Evolutionary conservation across 2,113 vertebrate genomes (phyloP).

Genomic region (Grantiella picta): DNA sequence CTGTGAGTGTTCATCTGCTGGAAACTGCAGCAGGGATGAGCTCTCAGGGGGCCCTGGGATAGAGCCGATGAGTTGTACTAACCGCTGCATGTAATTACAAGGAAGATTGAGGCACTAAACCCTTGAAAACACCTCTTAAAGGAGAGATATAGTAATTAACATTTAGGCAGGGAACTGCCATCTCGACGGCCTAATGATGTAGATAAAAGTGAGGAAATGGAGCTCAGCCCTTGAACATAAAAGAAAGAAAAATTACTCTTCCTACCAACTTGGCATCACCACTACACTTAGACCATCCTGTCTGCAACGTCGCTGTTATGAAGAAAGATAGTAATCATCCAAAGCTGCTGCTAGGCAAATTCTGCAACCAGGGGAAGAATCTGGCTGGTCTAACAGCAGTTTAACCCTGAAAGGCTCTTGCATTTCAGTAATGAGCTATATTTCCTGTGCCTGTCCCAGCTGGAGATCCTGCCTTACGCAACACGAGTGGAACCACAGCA

Average conservation of each 20-base stretch:
- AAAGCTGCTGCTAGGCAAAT: constrained; percentile 16
- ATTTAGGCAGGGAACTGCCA: background rate
- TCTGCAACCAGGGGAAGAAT: background rate
- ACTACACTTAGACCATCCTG: background rate
- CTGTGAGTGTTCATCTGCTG: background rate
- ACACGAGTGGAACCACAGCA: background rate
- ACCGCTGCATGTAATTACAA: constrained; percentile 12
- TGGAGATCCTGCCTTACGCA: background rate
- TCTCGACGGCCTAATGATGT: background rate
- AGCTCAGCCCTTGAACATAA: constrained; percentile 3
- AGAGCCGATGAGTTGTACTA: background rate
- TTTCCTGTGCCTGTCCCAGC: constrained; percentile 24
- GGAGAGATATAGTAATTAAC: constrained; percentile 27
- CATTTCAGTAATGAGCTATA: background rate
- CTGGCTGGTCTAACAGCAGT: background rate
- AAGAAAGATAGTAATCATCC: constrained; percentile 5
- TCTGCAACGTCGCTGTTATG: background rate
- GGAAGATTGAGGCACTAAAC: background rate
- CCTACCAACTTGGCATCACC: background rate
- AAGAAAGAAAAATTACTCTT: background rate
- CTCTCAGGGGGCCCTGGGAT: background rate
- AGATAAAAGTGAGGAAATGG: constrained; percentile 18
- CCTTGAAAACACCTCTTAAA: constrained; percentile 26
- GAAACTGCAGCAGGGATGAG: background rate
- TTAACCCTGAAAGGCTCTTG: background rate